Percentiles rank a stretch among this genome's conserved stretches.
These are phyloP conservation scores for Parnassius glacialis DNA, from an alignment of 2,888 invertebrate species.

Conservation along the genomic window DNA sequence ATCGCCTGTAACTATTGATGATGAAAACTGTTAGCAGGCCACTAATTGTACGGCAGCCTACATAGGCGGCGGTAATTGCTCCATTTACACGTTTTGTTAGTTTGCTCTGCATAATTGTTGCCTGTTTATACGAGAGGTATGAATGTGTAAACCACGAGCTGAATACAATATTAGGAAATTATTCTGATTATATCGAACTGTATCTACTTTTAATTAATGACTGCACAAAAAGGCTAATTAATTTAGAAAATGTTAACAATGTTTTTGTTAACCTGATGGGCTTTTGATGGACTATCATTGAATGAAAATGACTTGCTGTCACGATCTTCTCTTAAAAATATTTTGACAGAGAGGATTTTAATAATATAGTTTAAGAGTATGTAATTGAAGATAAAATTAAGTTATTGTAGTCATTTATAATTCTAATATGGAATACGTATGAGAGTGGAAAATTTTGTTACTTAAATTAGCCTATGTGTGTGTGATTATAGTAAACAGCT, in stretches of 20 bases:
- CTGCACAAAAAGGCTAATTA: conserved; percentile 31
- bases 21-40: conserved; percentile 78
- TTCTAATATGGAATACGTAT: no score
- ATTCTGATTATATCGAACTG: conserved; percentile 39
- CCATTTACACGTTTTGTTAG: conserved; percentile 81
- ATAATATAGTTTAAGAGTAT: no score
- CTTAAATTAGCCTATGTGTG: no score
- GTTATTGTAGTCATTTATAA: no score
- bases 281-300: no score
- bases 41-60: conserved; percentile 79
- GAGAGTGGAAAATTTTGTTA: no score
- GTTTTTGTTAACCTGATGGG: not conserved
- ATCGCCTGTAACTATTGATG: conserved; percentile 68
- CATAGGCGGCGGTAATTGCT: conserved; percentile 76
- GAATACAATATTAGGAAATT: conserved; percentile 51
- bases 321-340: no score
- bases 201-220: conserved; percentile 31
- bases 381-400: no score
- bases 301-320: no score
- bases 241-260: conserved; percentile 5
- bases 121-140: conserved; percentile 65
- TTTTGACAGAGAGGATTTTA: no score
- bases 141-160: conserved; percentile 61
- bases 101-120: conserved; percentile 72
- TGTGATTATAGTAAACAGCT: no score